These are phyloP conservation scores for Pseudomyrmex flavicornis DNA, from an alignment of 1,140 invertebrate species.

Conservation along the genomic window DNA sequence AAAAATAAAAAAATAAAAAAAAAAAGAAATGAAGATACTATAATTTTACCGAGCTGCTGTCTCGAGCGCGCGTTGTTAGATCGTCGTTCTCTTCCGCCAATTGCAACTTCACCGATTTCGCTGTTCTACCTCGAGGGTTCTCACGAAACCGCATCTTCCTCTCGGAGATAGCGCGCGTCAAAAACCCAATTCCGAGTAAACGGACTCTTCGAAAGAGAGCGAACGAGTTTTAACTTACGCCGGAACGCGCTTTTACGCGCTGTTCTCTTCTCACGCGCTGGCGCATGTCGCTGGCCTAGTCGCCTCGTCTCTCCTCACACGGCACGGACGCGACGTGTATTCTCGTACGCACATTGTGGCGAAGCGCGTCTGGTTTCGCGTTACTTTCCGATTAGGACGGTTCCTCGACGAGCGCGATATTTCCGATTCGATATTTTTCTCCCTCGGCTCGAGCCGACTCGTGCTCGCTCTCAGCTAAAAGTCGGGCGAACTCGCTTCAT, in stretches of 20 bases:
- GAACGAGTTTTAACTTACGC: conserved; percentile 7
- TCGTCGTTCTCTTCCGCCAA: not conserved
- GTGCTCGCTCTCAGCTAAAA: not conserved
- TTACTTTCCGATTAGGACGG: too few relatives aligned
- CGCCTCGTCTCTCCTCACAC: not conserved
- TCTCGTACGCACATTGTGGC: conserved; percentile 17
- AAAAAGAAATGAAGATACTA: not conserved
- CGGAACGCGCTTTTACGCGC: conserved; percentile 13
- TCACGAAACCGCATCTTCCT: conserved; percentile 36
- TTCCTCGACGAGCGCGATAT: conserved; percentile 5
- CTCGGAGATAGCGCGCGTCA: not conserved
- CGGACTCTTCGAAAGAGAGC: not conserved
- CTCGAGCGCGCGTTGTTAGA: not conserved
- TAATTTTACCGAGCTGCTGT: not conserved
- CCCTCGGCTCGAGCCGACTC: too few relatives aligned
- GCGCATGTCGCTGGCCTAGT: not conserved
- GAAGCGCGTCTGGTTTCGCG: not conserved
- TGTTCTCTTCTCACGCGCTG: not conserved
- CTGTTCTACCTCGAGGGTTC: not conserved
- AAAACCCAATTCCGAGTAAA: not conserved
- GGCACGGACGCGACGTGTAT: conserved; percentile 25
- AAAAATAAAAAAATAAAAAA: not conserved
- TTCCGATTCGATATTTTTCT: not conserved
- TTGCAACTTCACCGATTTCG: not conserved
- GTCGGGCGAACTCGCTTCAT: not conserved